Evolutionary conservation across 2,113 vertebrate species (phyloP).

Genomic region (Phrynocephalus versicolor): DNA sequence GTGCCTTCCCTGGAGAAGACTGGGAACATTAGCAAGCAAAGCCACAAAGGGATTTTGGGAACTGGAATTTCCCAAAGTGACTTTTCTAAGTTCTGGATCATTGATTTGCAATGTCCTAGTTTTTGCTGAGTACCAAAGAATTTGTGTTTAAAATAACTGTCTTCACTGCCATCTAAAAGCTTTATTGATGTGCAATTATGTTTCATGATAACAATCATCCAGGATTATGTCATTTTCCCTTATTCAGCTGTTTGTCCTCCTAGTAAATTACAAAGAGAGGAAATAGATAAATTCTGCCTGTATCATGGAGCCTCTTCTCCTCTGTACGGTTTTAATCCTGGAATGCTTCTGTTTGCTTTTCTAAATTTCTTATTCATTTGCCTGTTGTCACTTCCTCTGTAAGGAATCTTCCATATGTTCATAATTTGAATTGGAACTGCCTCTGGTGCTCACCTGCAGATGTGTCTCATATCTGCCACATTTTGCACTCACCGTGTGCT

Average conservation of each 20-base stretch:
- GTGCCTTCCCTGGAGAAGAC: no score
- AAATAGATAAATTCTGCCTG: neutral
- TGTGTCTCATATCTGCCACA: neutral
- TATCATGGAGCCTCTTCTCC: constrained; percentile 3
- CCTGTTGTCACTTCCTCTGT: neutral
- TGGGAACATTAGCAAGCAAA: neutral
- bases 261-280: neutral
- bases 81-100: neutral
- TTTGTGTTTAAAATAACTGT: neutral
- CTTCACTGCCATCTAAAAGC: neutral
- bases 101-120: neutral
- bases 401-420: neutral
- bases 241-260: constrained; percentile 3
- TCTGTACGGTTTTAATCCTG: neutral
- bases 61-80: neutral
- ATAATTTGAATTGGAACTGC: neutral
- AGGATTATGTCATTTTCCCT: neutral
- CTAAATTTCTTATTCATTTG: neutral
- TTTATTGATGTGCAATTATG: neutral
- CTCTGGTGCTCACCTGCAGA: neutral
- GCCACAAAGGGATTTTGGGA: rapidly evolving
- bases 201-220: neutral
- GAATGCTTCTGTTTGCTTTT: neutral
- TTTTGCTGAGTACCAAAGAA: neutral
- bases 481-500: neutral